Conservation (phyloP, 1,140 invertebrate species). For the Bombus vancouverensis region DNA sequence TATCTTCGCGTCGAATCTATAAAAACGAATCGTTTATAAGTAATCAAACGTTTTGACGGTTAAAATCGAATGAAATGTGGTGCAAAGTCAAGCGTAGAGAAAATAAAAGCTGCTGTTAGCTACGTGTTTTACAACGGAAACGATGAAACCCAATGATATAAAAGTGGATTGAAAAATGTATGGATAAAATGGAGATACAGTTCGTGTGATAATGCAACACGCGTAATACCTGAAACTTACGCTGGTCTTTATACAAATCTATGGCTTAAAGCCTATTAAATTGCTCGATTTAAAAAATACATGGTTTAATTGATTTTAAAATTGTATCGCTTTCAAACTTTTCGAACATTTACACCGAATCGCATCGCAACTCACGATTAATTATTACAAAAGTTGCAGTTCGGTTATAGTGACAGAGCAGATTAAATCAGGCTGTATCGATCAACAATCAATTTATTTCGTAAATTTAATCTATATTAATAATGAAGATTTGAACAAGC, state of each 20-base stretch:
- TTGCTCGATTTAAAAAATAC: no score
- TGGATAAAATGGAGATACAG: no score
- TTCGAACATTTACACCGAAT: not conserved
- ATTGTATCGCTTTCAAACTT: not conserved
- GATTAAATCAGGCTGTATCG: not conserved
- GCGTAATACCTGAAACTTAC: no score
- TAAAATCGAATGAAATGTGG: not conserved
- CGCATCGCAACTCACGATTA: not conserved
- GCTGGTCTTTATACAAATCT: no score
- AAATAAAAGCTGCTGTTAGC: not conserved
- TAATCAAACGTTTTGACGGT: not conserved
- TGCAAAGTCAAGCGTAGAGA: not conserved
- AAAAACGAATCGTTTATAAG: not conserved
- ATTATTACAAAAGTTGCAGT: not conserved
- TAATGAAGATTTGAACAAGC: not conserved
- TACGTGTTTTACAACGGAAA: not conserved
- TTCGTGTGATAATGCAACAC: no score
- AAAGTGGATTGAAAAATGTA: not conserved
- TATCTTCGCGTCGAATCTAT: not conserved
- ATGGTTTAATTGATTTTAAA: not conserved
- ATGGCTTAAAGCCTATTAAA: no score
- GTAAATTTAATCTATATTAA: not conserved
- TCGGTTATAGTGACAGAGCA: not conserved
- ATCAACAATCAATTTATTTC: not conserved
- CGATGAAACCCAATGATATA: not conserved